Evolutionary conservation across 2,113 vertebrate genomes (phyloP).

Genomic region (Hemicordylus capensis): DNA sequence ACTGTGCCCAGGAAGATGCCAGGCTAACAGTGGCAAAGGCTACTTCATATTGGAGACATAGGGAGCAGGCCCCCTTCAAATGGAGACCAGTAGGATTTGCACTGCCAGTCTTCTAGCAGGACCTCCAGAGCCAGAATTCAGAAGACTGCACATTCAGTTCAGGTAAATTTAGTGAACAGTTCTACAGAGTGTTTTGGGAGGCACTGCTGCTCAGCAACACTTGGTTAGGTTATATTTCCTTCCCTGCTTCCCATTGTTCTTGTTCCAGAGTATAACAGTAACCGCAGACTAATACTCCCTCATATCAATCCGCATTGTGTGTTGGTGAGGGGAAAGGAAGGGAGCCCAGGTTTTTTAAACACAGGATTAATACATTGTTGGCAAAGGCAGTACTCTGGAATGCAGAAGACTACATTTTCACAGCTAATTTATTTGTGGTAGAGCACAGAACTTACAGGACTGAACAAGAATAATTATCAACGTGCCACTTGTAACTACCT

Average conservation of each 20-base stretch:
- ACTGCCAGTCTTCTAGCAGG: not conserved
- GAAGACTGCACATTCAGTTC: not conserved
- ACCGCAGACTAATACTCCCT: conserved; percentile 11
- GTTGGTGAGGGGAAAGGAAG: not conserved
- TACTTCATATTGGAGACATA: not conserved
- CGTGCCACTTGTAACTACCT: not conserved
- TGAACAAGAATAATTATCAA: not conserved
- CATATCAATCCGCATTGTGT: not conserved
- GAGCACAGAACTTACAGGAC: not conserved
- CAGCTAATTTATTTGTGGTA: not conserved
- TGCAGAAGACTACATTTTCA: not conserved
- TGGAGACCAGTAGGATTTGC: not conserved
- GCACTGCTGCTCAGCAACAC: conserved; percentile 10
- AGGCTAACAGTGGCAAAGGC: too few relatives aligned
- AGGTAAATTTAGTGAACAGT: not conserved
- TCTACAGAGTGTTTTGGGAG: conserved; percentile 38
- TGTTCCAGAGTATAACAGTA: conserved; percentile 30
- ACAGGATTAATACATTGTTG: not conserved
- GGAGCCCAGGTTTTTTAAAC: not conserved
- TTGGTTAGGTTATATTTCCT: conserved; percentile 32
- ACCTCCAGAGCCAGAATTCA: not conserved
- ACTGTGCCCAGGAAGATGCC: too few relatives aligned
- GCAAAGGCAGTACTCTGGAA: not conserved
- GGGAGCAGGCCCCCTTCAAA: not conserved
- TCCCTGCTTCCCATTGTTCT: conserved; percentile 21